Evolutionary conservation across 2,888 invertebrate species (phyloP).

Genomic region (Erebia ligea): DNA sequence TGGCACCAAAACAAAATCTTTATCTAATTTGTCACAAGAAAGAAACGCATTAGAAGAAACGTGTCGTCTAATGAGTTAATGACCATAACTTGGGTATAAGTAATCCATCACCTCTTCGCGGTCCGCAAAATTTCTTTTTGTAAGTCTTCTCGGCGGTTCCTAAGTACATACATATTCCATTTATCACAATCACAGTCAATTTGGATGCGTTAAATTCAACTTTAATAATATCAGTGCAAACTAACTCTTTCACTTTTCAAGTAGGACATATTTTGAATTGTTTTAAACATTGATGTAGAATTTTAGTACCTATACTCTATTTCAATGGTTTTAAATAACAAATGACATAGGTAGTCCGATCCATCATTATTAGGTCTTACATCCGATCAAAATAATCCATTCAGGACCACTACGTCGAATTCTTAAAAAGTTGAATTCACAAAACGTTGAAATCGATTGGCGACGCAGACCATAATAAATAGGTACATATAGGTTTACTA

Average conservation of each 20-base stretch:
- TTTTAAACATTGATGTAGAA: no score
- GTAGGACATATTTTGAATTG: no score
- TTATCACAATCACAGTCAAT: neutral
- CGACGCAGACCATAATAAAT: no score
- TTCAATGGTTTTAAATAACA: no score
- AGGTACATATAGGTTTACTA: no score
- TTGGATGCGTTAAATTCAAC: neutral
- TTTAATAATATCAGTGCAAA: neutral
- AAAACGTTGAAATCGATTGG: no score
- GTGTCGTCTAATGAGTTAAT: constrained; percentile 1
- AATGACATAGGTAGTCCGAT: no score
- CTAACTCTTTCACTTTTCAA: neutral
- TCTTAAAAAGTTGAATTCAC: no score
- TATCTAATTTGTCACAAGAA: neutral
- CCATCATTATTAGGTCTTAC: no score
- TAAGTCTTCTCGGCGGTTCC: neutral
- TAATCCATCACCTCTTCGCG: constrained; percentile 4
- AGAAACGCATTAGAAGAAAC: neutral
- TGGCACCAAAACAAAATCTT: neutral
- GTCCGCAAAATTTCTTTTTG: neutral
- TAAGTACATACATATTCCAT: neutral
- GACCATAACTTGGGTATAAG: neutral
- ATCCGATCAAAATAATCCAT: no score
- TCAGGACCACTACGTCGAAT: no score
- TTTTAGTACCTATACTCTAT: no score